A percentile compares a stretch with the other conserved stretches of the same genome.
phyloP scores from a whole-genome alignment of 2,797 vertebrate genomes.

The Liparis tanakae region DNA sequence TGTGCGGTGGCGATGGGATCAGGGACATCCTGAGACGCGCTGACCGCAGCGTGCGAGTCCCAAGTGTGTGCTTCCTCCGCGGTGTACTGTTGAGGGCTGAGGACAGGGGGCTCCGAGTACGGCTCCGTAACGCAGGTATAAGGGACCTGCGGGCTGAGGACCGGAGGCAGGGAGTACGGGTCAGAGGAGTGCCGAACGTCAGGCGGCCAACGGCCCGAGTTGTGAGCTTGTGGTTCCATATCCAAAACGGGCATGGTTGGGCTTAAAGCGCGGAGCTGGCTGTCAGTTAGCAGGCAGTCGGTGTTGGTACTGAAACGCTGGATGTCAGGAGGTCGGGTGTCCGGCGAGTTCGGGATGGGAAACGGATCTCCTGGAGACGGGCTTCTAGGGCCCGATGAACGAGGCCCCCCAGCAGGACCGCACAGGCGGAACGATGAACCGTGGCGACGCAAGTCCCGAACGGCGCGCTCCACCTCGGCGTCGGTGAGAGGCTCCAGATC shows the following conservation, averaged over 20 bases:
- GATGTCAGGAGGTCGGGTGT: conserved; percentile 9
- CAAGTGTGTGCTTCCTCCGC: background rate
- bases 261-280: conserved; percentile 23
- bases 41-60: conserved; percentile 37
- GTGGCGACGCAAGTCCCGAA: conserved; percentile 59
- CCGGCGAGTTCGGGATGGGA: conserved; percentile 22
- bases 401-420: background rate
- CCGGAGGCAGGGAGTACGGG: conserved; percentile 64
- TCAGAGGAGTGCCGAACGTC: conserved; percentile 33
- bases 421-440: conserved; percentile 33
- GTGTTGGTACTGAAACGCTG: conserved; percentile 10
- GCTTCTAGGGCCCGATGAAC: conserved; percentile 4
- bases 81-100: conserved; percentile 64
- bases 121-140: conserved; percentile 23
- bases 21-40: background rate
- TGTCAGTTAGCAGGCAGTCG: conserved; percentile 6
- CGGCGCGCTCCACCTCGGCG: conserved; percentile 61
- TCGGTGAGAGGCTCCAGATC: conserved; percentile 70
- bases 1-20: background rate
- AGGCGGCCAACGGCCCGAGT: conserved; percentile 9
- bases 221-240: conserved; percentile 30
- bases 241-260: conserved; percentile 48
- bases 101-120: conserved; percentile 69
- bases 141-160: conserved; percentile 73
- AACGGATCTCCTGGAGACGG: conserved; percentile 20